Conservation (phyloP, 1,140 invertebrate genomes). For the Drosophila leontia region DNA sequence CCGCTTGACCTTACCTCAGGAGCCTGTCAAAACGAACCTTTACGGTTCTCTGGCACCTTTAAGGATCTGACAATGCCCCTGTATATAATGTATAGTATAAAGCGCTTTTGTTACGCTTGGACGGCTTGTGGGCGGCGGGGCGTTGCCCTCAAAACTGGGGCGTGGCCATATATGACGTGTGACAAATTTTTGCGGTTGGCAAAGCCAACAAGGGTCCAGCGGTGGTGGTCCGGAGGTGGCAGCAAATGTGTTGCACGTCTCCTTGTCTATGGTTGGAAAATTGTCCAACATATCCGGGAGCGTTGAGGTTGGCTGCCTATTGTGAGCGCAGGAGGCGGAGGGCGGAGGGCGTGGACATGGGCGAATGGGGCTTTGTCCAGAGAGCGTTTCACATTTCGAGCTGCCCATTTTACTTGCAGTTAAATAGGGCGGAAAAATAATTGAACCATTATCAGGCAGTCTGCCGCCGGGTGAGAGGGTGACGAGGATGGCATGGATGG, state of each 20-base stretch:
- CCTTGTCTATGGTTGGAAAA: slow-evolving; percentile 71
- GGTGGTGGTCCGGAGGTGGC: background rate
- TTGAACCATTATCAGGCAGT: slow-evolving; percentile 82
- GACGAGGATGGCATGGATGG: background rate
- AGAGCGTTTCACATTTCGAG: slow-evolving; percentile 20
- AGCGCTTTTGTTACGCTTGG: slow-evolving; percentile 51
- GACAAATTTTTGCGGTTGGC: slow-evolving; percentile 71
- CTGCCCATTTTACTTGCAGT: slow-evolving; percentile 68
- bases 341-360: too few species aligned
- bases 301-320: slow-evolving; percentile 60
- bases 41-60: slow-evolving; percentile 26
- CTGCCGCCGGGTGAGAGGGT: slow-evolving; percentile 7
- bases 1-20: slow-evolving; percentile 3
- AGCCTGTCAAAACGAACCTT: background rate
- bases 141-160: slow-evolving; percentile 45
- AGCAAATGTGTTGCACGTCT: slow-evolving; percentile 55
- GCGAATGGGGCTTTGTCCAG: background rate
- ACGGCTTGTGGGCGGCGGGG: slow-evolving; percentile 4
- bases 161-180: slow-evolving; percentile 67
- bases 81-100: slow-evolving; percentile 31
- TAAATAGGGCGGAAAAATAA: slow-evolving; percentile 84
- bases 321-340: background rate
- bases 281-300: slow-evolving; percentile 75
- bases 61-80: slow-evolving; percentile 60
- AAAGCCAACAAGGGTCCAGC: slow-evolving; percentile 45